Base-by-base conservation (phyloP, 2,888 invertebrate species). In the Euzetes globulus region DNA sequence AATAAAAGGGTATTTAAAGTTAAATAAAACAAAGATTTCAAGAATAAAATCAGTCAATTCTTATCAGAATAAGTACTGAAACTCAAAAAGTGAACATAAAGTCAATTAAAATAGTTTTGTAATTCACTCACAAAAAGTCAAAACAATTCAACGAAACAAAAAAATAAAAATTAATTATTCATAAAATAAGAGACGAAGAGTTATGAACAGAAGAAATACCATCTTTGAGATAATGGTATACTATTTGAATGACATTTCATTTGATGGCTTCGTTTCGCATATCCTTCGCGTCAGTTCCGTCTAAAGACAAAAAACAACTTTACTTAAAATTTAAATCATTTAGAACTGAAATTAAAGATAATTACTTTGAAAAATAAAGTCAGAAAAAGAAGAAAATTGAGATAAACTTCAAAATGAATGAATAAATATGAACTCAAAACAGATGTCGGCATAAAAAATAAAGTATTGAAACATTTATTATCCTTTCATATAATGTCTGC, bases 241-340 rank as follows among this genome's bases (percentile, higher is more conserved):
- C 5, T 68, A 68, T 68, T 68, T 60, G 29, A 60, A 68, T 41
- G 68, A 41, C 68, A 68, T 33, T n/a, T 41, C 45, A 68, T 68
- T 68, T 37, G 68, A 68, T 68, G 68, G 68, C 68, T 68, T 68
- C 37, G 58, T 58, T 33, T 74, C 74, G 37, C 90, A 91, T 77
- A 91, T 88, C 81, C 86, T 87, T 5, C 86, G 83, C 11, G 90
- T 89, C 90, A 91, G 90, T 83, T 90, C 90, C 22, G 86, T 85
- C 79, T 79, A 55, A 33, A 72, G 37, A 37, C 71, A 52, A 76
- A 33, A 72, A 72, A 33, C 70, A 72, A 25, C 15, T 27, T 60
- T 72, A 75, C 45, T 27, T 55, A n/a, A 60, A 75, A 50, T 33
- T 63, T 22, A 27, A 71, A 5, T 7, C 13, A 58, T 9, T 19